Conservation (phyloP, 2,888 invertebrate species). For the Polydrusus pterygomalis region DNA sequence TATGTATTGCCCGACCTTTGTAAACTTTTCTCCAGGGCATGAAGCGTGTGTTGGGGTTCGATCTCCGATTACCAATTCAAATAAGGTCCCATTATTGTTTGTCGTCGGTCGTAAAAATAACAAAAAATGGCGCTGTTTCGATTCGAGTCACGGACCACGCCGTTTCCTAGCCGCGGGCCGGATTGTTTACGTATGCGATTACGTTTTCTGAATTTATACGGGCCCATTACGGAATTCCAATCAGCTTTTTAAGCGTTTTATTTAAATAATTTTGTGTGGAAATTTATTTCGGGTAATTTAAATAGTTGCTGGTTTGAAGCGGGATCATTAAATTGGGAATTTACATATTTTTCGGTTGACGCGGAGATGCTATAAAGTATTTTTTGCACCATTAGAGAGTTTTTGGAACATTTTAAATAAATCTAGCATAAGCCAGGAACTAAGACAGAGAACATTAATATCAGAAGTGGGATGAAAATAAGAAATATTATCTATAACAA, state of each 20-base stretch:
- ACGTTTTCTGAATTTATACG: slow-evolving; percentile 50
- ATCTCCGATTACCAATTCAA: slow-evolving; percentile 48
- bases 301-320: background rate
- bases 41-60: background rate
- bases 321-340: slow-evolving; percentile 1
- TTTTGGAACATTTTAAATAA: too few species aligned
- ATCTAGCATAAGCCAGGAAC: too few species aligned
- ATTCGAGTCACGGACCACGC: slow-evolving; percentile 46
- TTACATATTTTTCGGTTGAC: background rate
- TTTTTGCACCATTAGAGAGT: background rate
- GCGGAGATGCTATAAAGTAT: background rate
- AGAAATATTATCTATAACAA: too few species aligned
- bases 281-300: slow-evolving; percentile 9
- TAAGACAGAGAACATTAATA: background rate
- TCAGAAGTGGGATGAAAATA: background rate
- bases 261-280: slow-evolving; percentile 16
- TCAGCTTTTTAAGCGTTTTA: slow-evolving; percentile 34
- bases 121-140: slow-evolving; percentile 30
- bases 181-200: slow-evolving; percentile 50
- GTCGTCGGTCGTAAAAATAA: slow-evolving; percentile 39
- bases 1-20: background rate
- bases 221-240: slow-evolving; percentile 39
- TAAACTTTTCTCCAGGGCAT: too few species aligned
- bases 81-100: slow-evolving; percentile 40
- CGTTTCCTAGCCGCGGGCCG: slow-evolving; percentile 47